These are phyloP conservation scores for Chionodraco myersi DNA, from an alignment of 2,113 vertebrate species.

Conservation along the genomic window DNA sequence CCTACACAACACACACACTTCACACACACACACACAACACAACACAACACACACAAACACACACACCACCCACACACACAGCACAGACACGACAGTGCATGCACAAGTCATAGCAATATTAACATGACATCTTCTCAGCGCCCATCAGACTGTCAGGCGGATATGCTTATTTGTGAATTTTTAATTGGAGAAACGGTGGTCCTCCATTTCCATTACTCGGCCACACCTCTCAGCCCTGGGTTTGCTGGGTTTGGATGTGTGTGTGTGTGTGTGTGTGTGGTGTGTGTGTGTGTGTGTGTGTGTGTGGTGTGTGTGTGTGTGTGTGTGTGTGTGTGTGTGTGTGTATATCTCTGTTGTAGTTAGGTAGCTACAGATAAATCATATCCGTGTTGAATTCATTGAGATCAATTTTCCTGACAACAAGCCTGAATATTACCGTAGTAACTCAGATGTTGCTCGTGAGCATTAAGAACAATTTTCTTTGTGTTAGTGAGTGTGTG, in stretches of 20 bases:
- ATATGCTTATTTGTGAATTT: constrained; percentile 79
- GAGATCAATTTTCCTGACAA: constrained; percentile 41
- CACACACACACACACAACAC: too few species aligned
- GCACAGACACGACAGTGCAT: too few species aligned
- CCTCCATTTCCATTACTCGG: constrained; percentile 76
- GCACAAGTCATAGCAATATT: constrained; percentile 62
- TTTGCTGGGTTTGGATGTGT: constrained; percentile 11
- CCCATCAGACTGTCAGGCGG: constrained; percentile 69
- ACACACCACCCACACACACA: too few species aligned
- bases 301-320: too few species aligned
- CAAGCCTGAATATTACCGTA: constrained; percentile 16
- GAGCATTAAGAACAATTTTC: not conserved
- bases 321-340: constrained; percentile 16
- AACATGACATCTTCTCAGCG: constrained; percentile 69
- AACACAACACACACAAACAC: too few species aligned
- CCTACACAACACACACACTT: too few species aligned
- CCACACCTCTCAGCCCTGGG: constrained; percentile 48
- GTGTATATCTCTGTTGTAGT: constrained; percentile 17
- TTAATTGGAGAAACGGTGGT: constrained; percentile 73
- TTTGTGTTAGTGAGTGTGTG: not conserved
- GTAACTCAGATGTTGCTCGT: too few species aligned
- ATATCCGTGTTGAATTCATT: constrained; percentile 35
- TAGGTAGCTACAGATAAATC: constrained; percentile 18
- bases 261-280: constrained; percentile 9
- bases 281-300: too few species aligned